Evolutionary conservation across 1,140 invertebrate genomes (phyloP).

Genomic region (Oreohelix idahoensis): DNA sequence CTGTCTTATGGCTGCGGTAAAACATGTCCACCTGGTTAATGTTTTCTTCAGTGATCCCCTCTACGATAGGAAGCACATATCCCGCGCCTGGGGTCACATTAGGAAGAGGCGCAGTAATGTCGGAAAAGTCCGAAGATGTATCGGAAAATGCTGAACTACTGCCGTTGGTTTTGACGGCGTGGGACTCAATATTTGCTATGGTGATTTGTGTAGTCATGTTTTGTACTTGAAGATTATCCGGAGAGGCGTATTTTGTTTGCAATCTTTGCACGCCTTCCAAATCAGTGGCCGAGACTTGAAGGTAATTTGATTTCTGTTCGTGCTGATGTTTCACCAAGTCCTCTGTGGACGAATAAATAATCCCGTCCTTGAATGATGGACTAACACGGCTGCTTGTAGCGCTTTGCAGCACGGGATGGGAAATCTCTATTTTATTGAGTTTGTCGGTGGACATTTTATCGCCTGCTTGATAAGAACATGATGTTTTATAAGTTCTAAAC

Average conservation of each 20-base stretch:
- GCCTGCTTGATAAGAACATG: neutral
- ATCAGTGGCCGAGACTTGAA: neutral
- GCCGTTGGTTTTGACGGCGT: neutral
- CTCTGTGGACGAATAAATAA: neutral
- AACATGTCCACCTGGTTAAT: slow-evolving; percentile 85
- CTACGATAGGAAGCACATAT: slow-evolving; percentile 43
- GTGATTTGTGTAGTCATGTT: neutral
- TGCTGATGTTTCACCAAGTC: neutral
- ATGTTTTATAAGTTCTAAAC: neutral
- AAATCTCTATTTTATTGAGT: neutral
- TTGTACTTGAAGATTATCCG: slow-evolving; percentile 8
- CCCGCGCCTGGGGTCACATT: neutral
- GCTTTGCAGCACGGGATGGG: slow-evolving; percentile 25
- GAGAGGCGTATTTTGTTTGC: slow-evolving; percentile 30
- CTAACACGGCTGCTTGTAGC: slow-evolving; percentile 27
- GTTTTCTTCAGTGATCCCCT: slow-evolving; percentile 80
- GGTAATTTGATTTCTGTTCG: neutral
- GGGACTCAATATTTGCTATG: neutral
- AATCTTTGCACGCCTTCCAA: neutral
- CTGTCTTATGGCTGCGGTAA: slow-evolving; percentile 84
- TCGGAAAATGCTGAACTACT: slow-evolving; percentile 41
- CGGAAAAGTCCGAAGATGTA: slow-evolving; percentile 51
- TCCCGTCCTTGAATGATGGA: slow-evolving; percentile 1
- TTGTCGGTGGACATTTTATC: slow-evolving; percentile 13
- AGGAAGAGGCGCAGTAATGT: slow-evolving; percentile 35